Percentiles rank a stretch among this genome's conserved stretches.
These are phyloP conservation scores for Drosophila ochracea DNA, from an alignment of 2,888 invertebrate species.

Conservation along the genomic window DNA sequence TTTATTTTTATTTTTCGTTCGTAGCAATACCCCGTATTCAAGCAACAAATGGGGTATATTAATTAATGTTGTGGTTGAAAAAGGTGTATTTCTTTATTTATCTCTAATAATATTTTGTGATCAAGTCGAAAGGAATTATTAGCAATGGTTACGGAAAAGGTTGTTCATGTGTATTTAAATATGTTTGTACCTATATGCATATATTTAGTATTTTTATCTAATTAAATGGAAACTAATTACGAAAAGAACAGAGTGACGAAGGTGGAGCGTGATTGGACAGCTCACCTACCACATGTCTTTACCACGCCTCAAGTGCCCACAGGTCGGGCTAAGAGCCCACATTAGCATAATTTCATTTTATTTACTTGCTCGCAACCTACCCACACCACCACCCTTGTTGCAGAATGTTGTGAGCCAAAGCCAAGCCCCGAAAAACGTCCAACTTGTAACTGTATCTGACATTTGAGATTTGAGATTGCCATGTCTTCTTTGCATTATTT, in stretches of 20 bases:
- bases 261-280: background rate
- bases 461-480: slow-evolving; percentile 27
- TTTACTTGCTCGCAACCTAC: background rate
- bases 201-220: slow-evolving; percentile 37
- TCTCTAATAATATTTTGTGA: background rate
- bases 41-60: slow-evolving; percentile 8
- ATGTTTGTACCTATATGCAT: background rate
- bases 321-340: slow-evolving; percentile 9
- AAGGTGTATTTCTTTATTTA: background rate
- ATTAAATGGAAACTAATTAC: slow-evolving; percentile 39
- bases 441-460: slow-evolving; percentile 25
- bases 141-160: background rate
- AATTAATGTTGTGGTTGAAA: background rate
- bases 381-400: background rate
- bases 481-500: background rate
- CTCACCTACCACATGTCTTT: slow-evolving; percentile 16
- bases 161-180: background rate
- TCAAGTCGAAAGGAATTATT: background rate
- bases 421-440: slow-evolving; percentile 40
- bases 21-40: slow-evolving; percentile 12
- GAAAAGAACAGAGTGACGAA: background rate
- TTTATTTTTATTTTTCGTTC: background rate
- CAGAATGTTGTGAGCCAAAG: slow-evolving; percentile 3
- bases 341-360: slow-evolving; percentile 38
- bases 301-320: slow-evolving; percentile 37